Percentiles rank a stretch among this genome's conserved stretches.
Evolutionary conservation across 2,888 invertebrate species (phyloP).

Genomic region (Apamea epomidion): DNA sequence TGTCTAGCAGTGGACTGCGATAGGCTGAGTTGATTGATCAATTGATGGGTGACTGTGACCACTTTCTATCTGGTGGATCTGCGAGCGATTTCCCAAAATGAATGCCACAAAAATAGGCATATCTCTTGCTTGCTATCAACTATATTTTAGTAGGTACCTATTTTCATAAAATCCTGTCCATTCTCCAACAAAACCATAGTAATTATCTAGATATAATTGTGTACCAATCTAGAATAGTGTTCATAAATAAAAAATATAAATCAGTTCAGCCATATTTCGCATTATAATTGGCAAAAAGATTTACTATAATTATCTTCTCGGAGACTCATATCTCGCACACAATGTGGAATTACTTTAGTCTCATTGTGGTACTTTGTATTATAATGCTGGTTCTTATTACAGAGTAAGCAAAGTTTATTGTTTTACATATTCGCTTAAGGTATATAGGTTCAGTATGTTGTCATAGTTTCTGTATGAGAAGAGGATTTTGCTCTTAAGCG

Average conservation of each 20-base stretch:
- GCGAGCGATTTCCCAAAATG: neutral
- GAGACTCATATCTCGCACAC: conserved; percentile 49
- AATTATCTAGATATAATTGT: neutral
- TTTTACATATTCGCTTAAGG: conserved; percentile 1
- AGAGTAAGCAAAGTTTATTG: conserved; percentile 40
- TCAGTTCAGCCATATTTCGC: conserved; percentile 46
- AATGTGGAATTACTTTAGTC: conserved; percentile 50
- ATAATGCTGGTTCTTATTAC: conserved; percentile 35
- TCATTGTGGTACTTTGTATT: conserved; percentile 42
- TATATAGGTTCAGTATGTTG: neutral
- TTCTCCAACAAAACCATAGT: neutral
- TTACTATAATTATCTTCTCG: conserved; percentile 54
- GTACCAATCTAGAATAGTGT: conserved; percentile 25
- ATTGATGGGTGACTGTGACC: neutral
- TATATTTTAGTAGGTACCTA: neutral
- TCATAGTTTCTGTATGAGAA: neutral
- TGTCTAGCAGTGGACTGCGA: neutral
- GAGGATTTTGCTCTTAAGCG: neutral
- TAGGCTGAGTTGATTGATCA: neutral
- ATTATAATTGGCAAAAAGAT: conserved; percentile 64
- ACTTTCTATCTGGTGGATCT: too few species aligned
- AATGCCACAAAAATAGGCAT: neutral
- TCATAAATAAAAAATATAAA: conserved; percentile 48
- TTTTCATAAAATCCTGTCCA: neutral
- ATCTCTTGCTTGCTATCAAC: neutral